Base-by-base conservation (phyloP, 2,797 vertebrate genomes). In the Cirrhinus mrigala region DNA sequence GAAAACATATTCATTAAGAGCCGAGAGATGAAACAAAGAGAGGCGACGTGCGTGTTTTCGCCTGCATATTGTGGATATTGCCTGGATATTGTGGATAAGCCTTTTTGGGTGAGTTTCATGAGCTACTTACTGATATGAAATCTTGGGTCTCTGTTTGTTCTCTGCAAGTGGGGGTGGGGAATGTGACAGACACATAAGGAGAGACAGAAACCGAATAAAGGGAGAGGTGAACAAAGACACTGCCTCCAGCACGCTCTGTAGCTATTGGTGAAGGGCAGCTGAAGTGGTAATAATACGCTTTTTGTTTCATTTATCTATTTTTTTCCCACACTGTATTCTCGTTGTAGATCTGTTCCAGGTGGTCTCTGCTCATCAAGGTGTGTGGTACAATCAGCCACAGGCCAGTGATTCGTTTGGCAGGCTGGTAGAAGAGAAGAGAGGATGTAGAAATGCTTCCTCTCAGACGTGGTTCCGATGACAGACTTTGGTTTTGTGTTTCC, bases 201-300 rank as follows among this genome's bases (percentile, higher is more conserved):
- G 77, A 80, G 77, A 85, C 54, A 37, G 62, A 70, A 68, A 79
- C 52, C 4, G 66, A 84, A 85, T 74, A 73, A 83, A 79, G 83
- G 78, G 56, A 69, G 80, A 74, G 68, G 58, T 79, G 78, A 83
- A 87, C 87, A 88, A 85, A 90, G 81, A 77, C 77, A 60, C 11
- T 83, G 86, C 87, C 86, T 89, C 62, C 40, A 84, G 86, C 90
- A 60, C 66, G 66, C 68, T 84, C 27, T 3, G 64, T 76, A 84
- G 79, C 64, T 80, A 50, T 58, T 74, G 76, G 81, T 86, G 60
- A 87, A 81, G 50, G 76, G 73, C 77, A 46, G 74, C 46, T 74
- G 82, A 77, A 81, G 60, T 75, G 81, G 82, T 87, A 84, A 85
- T 86, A 85, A 70, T 50, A 73, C 40, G n/a, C 44, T 79, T 83